Percentiles rank a stretch among this genome's conserved stretches.
Evolutionary conservation across 2,888 invertebrate genomes (phyloP).

Genomic region (Synanthedon tipuliformis): DNA sequence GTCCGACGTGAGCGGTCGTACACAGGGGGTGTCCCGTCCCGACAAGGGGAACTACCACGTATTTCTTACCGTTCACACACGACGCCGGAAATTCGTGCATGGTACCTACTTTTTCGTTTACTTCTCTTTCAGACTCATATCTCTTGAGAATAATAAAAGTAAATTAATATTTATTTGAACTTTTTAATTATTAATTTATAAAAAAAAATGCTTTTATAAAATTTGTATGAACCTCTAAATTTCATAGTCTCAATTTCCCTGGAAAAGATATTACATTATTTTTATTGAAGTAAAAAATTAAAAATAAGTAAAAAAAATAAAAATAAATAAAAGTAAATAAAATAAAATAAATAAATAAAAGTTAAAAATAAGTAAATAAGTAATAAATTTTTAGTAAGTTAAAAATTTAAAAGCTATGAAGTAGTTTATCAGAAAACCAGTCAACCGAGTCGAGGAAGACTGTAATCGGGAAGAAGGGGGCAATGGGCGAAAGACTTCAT

Average conservation of each 20-base stretch:
- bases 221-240: no score
- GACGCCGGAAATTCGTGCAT: conserved; percentile 5
- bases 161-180: not conserved
- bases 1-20: conserved; percentile 54
- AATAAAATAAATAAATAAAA: no score
- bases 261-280: no score
- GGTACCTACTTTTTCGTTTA: not conserved
- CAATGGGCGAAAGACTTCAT: conserved; percentile 2
- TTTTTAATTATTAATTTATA: no score
- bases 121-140: not conserved
- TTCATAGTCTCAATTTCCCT: no score
- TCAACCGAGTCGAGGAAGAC: not conserved
- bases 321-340: no score
- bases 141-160: not conserved
- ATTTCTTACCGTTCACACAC: conserved; percentile 1
- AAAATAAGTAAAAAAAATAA: no score
- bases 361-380: no score
- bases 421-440: not conserved
- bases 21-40: conserved; percentile 1
- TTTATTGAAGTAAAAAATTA: no score
- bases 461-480: conserved; percentile 3
- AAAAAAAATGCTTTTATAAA: no score
- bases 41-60: not conserved
- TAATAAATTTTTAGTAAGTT: not conserved
- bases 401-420: not conserved